phyloP scores from a whole-genome alignment of 2,113 vertebrate genomes.

The Gracilinanus agilis region DNA sequence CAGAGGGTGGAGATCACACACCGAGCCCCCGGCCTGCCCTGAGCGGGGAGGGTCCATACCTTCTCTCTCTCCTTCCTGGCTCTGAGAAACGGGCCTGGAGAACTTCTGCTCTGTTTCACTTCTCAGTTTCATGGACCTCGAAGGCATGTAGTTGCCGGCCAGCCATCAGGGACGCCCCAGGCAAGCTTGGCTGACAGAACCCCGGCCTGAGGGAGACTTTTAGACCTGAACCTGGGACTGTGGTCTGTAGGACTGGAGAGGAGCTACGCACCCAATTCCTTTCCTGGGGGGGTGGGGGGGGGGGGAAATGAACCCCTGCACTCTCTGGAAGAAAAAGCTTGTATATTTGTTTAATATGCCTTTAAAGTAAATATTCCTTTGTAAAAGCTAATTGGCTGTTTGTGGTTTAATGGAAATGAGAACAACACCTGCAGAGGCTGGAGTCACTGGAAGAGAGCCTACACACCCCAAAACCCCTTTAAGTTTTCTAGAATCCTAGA shows the following conservation, averaged over 20 bases:
- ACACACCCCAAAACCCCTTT: neutral
- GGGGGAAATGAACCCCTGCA: too few relatives aligned
- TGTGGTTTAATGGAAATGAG: too few relatives aligned
- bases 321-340: too few relatives aligned
- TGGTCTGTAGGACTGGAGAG: neutral
- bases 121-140: neutral
- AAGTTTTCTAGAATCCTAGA: neutral
- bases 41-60: neutral
- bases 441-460: neutral
- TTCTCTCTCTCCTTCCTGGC: neutral
- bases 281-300: too few relatives aligned
- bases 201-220: neutral
- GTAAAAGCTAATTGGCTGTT: neutral
- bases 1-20: neutral
- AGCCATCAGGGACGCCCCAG: neutral
- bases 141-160: neutral
- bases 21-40: neutral
- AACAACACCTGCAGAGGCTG: too few relatives aligned
- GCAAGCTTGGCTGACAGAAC: neutral
- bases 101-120: neutral
- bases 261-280: neutral
- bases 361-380: neutral
- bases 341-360: too few relatives aligned
- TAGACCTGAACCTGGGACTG: neutral
- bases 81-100: neutral